Evolutionary conservation across 2,888 invertebrate species (phyloP), one percentile per base, ranked within the genome.

Genomic region (Calameuta pallipes): DNA sequence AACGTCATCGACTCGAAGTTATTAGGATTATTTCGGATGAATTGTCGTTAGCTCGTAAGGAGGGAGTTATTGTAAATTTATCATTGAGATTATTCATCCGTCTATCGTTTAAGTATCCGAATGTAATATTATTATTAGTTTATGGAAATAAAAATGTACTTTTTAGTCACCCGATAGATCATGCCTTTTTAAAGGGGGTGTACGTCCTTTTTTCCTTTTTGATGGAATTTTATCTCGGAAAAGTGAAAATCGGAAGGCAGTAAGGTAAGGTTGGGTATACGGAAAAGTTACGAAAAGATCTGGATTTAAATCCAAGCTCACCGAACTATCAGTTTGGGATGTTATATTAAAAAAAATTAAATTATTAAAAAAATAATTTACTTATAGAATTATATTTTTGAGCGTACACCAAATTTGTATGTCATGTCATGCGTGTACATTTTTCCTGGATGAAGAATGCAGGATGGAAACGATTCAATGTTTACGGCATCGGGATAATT

Each of bases 401-500:
- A 79, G 41, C 80, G 69, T 15, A 85, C 79, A 11, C 90, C 91
- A 79, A 91, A 94, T 89, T 89, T 92, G 88, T 92, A 92, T 11
- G 91, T 88, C 41, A 92, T 89, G n/a, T 89, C 90, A 76, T 92
- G 92, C 4, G 82, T 82, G 84, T 92, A 93, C 68, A 91, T 85
- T 73, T 91, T 87, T 4, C 92, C 92, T 6, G 93, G 92, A 76
- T 87, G 84, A 15, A 93, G 83, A 15, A 92, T 82, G 37, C 90
- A 89, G 37, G 90, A 86, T 1, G 92, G 92, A 80, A 92, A 92
- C 76, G 90, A 85, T 11, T 85, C 89, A 80, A 89, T 85, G 84
- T 93, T 92, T 12, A 93, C 85, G 11, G 93, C 92, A 87, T 94
- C 92, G 0, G 94, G 93, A 85, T 92, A 94, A 83, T 93, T 93